These are phyloP conservation scores for Tromatobia lineatoria DNA, from an alignment of 2,888 invertebrate species.

Conservation along the genomic window DNA sequence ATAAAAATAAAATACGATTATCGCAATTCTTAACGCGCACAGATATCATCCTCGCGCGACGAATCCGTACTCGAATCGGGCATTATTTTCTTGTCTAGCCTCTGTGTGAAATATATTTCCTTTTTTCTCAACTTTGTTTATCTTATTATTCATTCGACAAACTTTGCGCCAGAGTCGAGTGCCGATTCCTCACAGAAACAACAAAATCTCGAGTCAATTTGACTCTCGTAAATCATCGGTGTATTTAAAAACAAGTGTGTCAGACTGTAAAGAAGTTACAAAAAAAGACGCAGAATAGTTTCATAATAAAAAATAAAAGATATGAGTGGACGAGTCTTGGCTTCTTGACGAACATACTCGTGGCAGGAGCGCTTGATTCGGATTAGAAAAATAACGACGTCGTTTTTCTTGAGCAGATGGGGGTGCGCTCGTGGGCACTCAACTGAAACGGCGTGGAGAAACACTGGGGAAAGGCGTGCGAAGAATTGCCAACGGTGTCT, in stretches of 20 bases:
- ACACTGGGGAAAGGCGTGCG: slow-evolving; percentile 18
- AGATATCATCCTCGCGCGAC: slow-evolving; percentile 3
- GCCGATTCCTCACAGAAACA: slow-evolving; percentile 31
- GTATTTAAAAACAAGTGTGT: slow-evolving; percentile 27
- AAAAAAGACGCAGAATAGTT: slow-evolving; percentile 8
- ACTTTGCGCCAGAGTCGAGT: slow-evolving; percentile 32
- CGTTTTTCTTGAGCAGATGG: slow-evolving; percentile 65
- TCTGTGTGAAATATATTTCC: slow-evolving; percentile 13
- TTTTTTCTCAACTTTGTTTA: background rate
- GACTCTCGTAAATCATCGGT: slow-evolving; percentile 10
- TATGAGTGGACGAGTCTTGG: background rate
- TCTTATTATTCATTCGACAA: slow-evolving; percentile 10
- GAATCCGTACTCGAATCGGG: slow-evolving; percentile 39
- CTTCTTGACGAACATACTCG: slow-evolving; percentile 2
- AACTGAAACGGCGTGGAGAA: slow-evolving; percentile 60
- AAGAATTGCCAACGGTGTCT: background rate
- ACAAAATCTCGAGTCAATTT: slow-evolving; percentile 22
- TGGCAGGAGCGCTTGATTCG: slow-evolving; percentile 13
- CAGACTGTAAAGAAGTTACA: background rate
- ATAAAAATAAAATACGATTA: slow-evolving; percentile 14
- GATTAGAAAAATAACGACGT: slow-evolving; percentile 59
- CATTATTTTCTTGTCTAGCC: slow-evolving; percentile 24
- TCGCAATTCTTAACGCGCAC: slow-evolving; percentile 31
- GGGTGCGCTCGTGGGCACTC: slow-evolving; percentile 54
- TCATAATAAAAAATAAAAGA: background rate